phyloP scores from a whole-genome alignment of 2,888 invertebrate species.

The Volucella inanis region DNA sequence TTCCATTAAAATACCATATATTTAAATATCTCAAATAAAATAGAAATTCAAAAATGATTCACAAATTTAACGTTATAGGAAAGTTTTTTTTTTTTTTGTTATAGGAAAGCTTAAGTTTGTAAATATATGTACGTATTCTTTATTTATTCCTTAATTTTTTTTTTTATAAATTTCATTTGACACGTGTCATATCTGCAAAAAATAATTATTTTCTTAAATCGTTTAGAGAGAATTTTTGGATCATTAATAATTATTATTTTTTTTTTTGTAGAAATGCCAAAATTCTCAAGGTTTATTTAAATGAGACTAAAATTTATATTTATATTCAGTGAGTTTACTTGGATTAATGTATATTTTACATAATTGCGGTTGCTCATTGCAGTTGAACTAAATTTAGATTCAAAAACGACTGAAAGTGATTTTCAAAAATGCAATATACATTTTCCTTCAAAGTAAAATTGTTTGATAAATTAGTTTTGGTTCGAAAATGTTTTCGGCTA shows the following conservation, averaged over 20 bases:
- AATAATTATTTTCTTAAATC: not conserved
- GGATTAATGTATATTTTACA: constrained; percentile 42
- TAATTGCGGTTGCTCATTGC: constrained; percentile 34
- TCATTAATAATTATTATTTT: constrained; percentile 59
- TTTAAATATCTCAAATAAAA: not conserved
- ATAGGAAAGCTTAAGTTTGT: no score
- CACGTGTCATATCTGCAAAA: constrained; percentile 17
- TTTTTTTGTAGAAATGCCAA: constrained; percentile 55
- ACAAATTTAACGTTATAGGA: not conserved
- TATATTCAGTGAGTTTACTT: constrained; percentile 51
- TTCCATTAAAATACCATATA: constrained; percentile 10
- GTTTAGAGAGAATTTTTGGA: constrained; percentile 43
- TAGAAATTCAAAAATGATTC: not conserved
- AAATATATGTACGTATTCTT: no score
- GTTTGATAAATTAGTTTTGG: not conserved
- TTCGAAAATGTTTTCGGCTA: not conserved
- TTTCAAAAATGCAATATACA: not conserved
- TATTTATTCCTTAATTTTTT: no score
- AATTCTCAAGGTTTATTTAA: constrained; percentile 54
- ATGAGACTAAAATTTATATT: constrained; percentile 28
- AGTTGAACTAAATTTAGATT: constrained; percentile 56
- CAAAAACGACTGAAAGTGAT: constrained; percentile 41
- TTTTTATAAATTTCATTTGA: not conserved
- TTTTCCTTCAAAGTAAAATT: constrained; percentile 3
- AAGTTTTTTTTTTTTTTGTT: no score